A percentile compares a stretch with the other conserved stretches of the same genome.
phyloP scores from a whole-genome alignment of 2,888 invertebrate genomes.

The Geophilus truncorum region DNA sequence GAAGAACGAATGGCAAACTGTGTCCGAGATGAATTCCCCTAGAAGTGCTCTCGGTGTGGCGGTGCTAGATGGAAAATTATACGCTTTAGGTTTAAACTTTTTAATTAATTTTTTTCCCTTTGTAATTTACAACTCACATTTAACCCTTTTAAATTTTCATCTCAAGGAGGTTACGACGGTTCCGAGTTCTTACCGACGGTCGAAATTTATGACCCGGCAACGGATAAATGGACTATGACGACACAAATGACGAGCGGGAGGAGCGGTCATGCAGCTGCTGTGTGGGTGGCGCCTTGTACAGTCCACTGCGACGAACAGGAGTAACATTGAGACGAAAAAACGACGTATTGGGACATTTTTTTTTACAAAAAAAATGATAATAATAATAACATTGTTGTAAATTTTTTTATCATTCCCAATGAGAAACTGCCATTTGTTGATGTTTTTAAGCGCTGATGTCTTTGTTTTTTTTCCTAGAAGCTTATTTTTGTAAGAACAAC shows the following conservation, averaged over 20 bases:
- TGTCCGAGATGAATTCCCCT: slow-evolving; percentile 69
- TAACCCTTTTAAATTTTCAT: neutral
- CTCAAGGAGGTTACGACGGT: slow-evolving; percentile 86
- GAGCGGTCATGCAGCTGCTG: slow-evolving; percentile 87
- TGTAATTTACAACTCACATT: neutral
- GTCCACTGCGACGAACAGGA: slow-evolving; percentile 48
- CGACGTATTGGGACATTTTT: too few species aligned
- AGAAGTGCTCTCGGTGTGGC: slow-evolving; percentile 84
- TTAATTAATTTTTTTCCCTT: neutral
- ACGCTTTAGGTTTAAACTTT: slow-evolving; percentile 67
- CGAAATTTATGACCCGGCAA: slow-evolving; percentile 77
- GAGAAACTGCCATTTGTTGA: neutral
- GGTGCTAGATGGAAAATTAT: slow-evolving; percentile 77
- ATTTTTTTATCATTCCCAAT: neutral
- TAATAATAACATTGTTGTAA: neutral
- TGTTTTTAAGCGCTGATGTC: too few species aligned
- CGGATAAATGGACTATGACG: slow-evolving; percentile 70
- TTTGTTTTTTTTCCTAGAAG: too few species aligned
- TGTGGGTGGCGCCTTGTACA: slow-evolving; percentile 68
- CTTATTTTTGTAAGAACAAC: neutral
- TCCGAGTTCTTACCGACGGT: slow-evolving; percentile 75
- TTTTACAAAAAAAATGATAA: too few species aligned
- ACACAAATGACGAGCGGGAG: slow-evolving; percentile 74
- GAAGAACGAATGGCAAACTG: slow-evolving; percentile 70
- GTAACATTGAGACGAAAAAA: too few species aligned